Conservation (phyloP, 2,113 vertebrate species). For the Coregonus clupeaformis region DNA sequence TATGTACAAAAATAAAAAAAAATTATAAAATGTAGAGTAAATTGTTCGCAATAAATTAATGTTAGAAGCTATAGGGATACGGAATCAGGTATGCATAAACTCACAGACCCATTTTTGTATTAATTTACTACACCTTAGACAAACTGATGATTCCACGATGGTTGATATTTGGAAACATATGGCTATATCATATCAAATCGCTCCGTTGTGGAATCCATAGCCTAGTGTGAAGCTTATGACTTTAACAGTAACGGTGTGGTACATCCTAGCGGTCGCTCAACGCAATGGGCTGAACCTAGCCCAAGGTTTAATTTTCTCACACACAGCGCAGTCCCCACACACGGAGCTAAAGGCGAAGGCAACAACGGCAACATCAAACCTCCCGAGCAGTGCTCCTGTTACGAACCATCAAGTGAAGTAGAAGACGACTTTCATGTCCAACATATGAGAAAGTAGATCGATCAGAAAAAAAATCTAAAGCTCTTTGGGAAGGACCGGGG, state of each 20-base stretch:
- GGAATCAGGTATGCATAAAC: background rate
- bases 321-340: slow-evolving; percentile 53
- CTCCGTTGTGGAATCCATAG: slow-evolving; percentile 35
- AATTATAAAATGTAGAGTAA: background rate
- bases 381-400: background rate
- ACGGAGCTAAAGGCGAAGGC: slow-evolving; percentile 30
- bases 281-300: slow-evolving; percentile 77
- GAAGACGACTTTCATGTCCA: slow-evolving; percentile 48
- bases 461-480: slow-evolving; percentile 13
- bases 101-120: no score
- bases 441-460: slow-evolving; percentile 28
- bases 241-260: slow-evolving; percentile 75
- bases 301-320: slow-evolving; percentile 70
- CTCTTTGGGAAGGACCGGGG: background rate
- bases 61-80: background rate
- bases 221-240: slow-evolving; percentile 37
- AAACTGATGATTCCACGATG: slow-evolving; percentile 9
- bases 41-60: background rate
- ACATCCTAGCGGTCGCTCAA: slow-evolving; percentile 80
- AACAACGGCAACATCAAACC: slow-evolving; percentile 31
- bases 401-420: slow-evolving; percentile 28
- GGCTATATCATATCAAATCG: slow-evolving; percentile 10
- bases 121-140: background rate
- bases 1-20: background rate
- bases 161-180: background rate